Conservation (phyloP, 92 coral and sea anemone genomes). For the Phenganax subtilis region DNA sequence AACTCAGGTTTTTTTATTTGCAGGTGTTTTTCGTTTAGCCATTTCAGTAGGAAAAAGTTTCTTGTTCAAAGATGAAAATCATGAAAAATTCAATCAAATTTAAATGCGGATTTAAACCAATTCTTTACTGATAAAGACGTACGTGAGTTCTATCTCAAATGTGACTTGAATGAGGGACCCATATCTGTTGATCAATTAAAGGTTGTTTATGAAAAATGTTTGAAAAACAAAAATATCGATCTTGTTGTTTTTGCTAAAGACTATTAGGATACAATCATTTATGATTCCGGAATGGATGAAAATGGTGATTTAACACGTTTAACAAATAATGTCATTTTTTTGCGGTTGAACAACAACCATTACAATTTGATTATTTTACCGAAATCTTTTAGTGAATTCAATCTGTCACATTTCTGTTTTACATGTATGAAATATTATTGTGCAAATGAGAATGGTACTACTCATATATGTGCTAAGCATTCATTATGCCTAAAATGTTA, state of each 20-base stretch:
- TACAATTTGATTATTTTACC: no score
- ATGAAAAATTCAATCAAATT: not conserved
- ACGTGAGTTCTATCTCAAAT: no score
- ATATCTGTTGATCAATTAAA: not conserved
- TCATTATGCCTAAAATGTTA: no score
- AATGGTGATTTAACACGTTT: no score
- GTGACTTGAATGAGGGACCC: not conserved
- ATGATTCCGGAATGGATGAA: no score
- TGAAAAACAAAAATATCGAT: slow-evolving; percentile 15
- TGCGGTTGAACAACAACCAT: no score
- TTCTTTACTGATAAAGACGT: not conserved
- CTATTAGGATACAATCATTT: no score
- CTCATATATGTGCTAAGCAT: no score
- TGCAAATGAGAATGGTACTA: no score
- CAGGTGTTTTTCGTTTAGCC: not conserved
- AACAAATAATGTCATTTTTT: no score
- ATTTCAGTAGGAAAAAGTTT: slow-evolving; percentile 1
- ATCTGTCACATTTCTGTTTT: not conserved
- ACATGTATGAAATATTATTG: not conserved
- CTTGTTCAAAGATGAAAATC: no score
- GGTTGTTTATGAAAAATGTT: slow-evolving; percentile 16
- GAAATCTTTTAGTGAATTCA: no score
- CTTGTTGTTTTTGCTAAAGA: slow-evolving; percentile 21
- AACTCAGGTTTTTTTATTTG: not conserved
- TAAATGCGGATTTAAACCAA: not conserved